These are phyloP conservation scores for Lepus europaeus DNA, from an alignment of 2,113 vertebrate species.

Conservation along the genomic window DNA sequence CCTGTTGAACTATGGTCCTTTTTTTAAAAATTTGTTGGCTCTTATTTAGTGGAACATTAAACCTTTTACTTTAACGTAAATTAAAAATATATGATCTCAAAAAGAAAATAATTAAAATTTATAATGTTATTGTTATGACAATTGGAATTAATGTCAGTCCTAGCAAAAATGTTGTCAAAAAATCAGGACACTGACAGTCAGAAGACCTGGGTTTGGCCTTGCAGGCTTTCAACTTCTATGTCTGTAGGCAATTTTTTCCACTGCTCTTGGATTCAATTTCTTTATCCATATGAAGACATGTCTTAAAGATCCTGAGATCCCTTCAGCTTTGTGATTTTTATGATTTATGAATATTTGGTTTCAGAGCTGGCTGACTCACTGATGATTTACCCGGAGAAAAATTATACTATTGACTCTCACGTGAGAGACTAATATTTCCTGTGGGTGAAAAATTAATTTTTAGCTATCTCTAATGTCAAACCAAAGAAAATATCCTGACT, in stretches of 20 bases:
- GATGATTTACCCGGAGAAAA: slow-evolving; percentile 74
- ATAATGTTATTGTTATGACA: background rate
- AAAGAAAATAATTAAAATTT: slow-evolving; percentile 19
- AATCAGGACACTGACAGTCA: background rate
- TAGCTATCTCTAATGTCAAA: slow-evolving; percentile 79
- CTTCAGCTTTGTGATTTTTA: slow-evolving; percentile 67
- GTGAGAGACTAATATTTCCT: slow-evolving; percentile 76
- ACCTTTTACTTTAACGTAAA: no score
- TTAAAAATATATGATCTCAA: no score
- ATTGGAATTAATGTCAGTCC: background rate
- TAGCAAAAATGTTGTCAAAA: background rate
- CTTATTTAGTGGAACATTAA: no score
- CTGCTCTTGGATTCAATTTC: background rate
- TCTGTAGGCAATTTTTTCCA: background rate
- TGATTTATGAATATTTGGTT: slow-evolving; percentile 74
- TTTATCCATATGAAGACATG: slow-evolving; percentile 20
- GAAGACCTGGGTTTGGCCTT: background rate
- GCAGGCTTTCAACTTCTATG: background rate
- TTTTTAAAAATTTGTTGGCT: no score
- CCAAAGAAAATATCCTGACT: slow-evolving; percentile 79
- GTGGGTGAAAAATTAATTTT: slow-evolving; percentile 79
- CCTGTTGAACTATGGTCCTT: no score
- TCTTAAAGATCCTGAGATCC: slow-evolving; percentile 23
- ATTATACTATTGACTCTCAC: slow-evolving; percentile 80
- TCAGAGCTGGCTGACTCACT: slow-evolving; percentile 69